Percentiles rank a stretch among this genome's conserved stretches.
phyloP scores from a whole-genome alignment of 2,888 invertebrate genomes.

The Trachelus iudaicus region DNA sequence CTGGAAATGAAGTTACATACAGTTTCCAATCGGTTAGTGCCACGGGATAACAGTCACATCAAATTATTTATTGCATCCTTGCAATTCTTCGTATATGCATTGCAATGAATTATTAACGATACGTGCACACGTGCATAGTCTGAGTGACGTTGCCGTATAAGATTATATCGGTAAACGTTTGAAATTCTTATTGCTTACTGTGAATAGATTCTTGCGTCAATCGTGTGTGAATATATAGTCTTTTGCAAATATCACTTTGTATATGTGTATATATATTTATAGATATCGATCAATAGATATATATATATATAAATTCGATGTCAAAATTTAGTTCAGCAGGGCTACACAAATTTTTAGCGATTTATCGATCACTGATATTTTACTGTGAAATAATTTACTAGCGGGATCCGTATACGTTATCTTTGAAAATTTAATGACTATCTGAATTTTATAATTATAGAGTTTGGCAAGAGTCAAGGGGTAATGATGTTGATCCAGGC shows the following conservation, averaged over 20 bases:
- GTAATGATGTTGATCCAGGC: background rate
- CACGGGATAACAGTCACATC: background rate
- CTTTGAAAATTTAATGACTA: background rate
- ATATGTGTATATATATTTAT: no score
- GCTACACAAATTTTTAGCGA: no score
- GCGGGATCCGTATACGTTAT: background rate
- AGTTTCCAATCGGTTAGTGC: background rate
- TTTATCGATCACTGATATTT: no score
- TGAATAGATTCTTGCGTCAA: background rate
- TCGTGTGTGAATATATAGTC: background rate
- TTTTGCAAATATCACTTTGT: background rate
- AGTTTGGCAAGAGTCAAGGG: background rate
- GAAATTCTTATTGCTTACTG: background rate
- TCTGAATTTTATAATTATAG: background rate
- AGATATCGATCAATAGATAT: background rate
- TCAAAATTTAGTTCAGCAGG: background rate
- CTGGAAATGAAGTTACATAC: background rate
- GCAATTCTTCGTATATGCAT: background rate
- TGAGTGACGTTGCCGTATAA: background rate
- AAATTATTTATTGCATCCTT: background rate
- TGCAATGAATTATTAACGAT: background rate
- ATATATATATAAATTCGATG: background rate
- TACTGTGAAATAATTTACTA: background rate
- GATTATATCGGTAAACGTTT: background rate
- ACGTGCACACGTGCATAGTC: background rate